Percentiles rank a stretch among this genome's conserved stretches.
Evolutionary conservation across 2,888 invertebrate genomes (phyloP).

Genomic region (Catocala sponsa): DNA sequence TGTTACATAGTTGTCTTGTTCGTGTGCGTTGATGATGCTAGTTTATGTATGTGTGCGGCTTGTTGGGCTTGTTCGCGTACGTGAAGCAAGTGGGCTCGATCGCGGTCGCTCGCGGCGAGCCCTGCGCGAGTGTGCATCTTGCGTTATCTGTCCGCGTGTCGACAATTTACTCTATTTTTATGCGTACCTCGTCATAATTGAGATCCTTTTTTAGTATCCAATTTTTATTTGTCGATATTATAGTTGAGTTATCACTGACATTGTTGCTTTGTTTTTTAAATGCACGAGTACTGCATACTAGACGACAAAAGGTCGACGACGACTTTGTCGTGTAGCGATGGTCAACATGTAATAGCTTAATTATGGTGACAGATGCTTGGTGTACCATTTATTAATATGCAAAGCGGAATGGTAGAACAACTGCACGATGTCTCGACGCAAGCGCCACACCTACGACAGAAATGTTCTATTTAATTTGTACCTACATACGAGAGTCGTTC

Average conservation of each 20-base stretch:
- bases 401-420: no score
- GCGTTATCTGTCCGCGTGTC: conserved; percentile 16
- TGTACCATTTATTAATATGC: conserved; percentile 34
- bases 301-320: no score
- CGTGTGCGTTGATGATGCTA: conserved; percentile 38
- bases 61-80: conserved; percentile 20
- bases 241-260: background rate
- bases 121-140: conserved; percentile 20
- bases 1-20: conserved; percentile 58
- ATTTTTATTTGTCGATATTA: conserved; percentile 8
- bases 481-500: no score
- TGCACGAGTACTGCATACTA: no score
- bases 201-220: conserved; percentile 17
- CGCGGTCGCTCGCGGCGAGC: conserved; percentile 10
- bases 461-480: no score
- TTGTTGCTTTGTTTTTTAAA: no score
- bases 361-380: background rate
- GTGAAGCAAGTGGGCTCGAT: conserved; percentile 6
- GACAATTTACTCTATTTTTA: conserved; percentile 32
- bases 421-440: no score
- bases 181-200: conserved; percentile 26
- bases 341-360: no score
- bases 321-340: no score
- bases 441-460: no score
- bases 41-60: conserved; percentile 24